Base-by-base conservation (phyloP, 2,888 invertebrate species). In the Habroteleia sp. region DNA sequence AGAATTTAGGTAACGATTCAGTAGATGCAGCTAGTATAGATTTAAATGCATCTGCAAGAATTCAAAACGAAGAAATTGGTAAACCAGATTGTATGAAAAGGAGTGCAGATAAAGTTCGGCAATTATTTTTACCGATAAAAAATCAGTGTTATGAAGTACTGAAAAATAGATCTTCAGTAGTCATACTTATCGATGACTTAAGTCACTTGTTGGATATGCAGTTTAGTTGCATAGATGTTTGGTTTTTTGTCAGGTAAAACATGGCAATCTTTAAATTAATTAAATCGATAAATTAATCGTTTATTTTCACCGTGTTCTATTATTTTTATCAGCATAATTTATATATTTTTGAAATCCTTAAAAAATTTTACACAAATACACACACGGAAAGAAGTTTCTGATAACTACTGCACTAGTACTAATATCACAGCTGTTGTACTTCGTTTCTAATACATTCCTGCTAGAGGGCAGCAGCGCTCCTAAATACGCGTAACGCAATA, bases 151-250 rank as follows among this genome's bases (percentile, higher is more conserved):
- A 82, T 11, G 81, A 83, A 35, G 86, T 91, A 74, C 80, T 87
- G 63, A 84, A 89, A 77, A 85, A 86, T 58, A 82, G 87, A 79
- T 80, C 85, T 77, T 83, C 89, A 77, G 90, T 91, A 1, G 91
- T 90, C 77, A 86, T 95, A 37, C 90, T 95, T 42, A 89, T 95
- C 60, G 95, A 95, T 85, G 94, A 95, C 82, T 81, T 95, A 14
- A 92, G 93, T 74, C 93, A 94, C 84, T 89, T 95, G 17, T 90
- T 93, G 82, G 93, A 94, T 86, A 88, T 94, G 73, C 91, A 91
- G 39, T 90, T 91, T 37, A 90, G 88, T 79, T 80, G 92, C 0
- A 89, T 84, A 76, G 89, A 91, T 79, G 89, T 92, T 0, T 90
- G 90, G 85, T 81, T 81, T 44, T 69, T 52, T 14, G 52, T 60